phyloP scores from a whole-genome alignment of 2,888 invertebrate genomes.

The Standfussiana lucernea region DNA sequence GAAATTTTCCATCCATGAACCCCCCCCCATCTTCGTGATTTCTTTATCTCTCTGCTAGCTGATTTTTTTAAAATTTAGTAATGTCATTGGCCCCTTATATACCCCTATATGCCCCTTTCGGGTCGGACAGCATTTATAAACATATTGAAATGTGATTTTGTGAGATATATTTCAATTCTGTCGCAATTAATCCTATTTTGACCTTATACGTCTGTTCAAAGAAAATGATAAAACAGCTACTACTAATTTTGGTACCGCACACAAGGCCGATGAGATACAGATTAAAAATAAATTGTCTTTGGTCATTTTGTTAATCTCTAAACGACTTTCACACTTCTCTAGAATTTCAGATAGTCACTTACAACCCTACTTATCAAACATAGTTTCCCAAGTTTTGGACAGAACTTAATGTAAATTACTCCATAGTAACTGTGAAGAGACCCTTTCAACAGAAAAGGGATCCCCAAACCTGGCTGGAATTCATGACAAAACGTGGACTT shows the following conservation, averaged over 20 bases:
- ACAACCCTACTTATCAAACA: slow-evolving; percentile 17
- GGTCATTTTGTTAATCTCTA: too few species aligned
- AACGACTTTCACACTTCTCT: not conserved
- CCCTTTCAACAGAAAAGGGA: slow-evolving; percentile 34
- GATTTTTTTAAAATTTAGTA: too few species aligned
- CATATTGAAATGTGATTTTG: too few species aligned
- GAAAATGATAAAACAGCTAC: not conserved
- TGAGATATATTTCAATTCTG: too few species aligned
- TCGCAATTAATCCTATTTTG: too few species aligned
- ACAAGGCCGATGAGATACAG: not conserved
- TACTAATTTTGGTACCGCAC: not conserved
- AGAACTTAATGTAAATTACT: slow-evolving; percentile 35
- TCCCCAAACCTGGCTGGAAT: slow-evolving; percentile 12
- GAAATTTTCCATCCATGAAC: not conserved
- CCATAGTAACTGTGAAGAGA: slow-evolving; percentile 22
- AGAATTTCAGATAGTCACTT: slow-evolving; percentile 19
- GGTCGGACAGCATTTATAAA: too few species aligned
- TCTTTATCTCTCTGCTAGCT: too few species aligned
- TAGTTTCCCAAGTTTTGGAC: slow-evolving; percentile 32
- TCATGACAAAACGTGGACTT: slow-evolving; percentile 41
- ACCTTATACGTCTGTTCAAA: not conserved
- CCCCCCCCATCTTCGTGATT: not conserved
- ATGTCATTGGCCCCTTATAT: too few species aligned
- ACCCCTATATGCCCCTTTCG: too few species aligned
- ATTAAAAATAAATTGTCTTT: too few species aligned